Base-by-base conservation (phyloP, 2,113 vertebrate species). In the Thinocorus orbignyianus region DNA sequence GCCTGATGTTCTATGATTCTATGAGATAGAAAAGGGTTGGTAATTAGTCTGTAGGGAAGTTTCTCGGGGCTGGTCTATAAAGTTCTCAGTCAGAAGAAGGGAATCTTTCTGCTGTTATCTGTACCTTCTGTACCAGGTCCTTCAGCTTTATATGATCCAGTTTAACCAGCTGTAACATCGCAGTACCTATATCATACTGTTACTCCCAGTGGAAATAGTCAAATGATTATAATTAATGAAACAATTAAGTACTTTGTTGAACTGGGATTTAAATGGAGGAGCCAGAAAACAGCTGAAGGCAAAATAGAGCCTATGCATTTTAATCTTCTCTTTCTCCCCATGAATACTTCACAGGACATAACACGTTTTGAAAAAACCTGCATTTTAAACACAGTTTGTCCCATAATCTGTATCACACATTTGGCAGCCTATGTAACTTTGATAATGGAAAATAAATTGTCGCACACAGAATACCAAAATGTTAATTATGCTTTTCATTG, bases 401-500 rank as follows among this genome's bases (percentile, higher is more conserved):
- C 54, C 65, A 72, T 89, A 74, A 84, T 93, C 86, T 58, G 41
- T 25, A 54, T 88, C 82, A 71, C 14, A 37, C 31, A 64, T 92
- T 88, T 87, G 81, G 68, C 61, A 92, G 70, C 31, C 69, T 58
- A 84, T 30, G 37, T 44, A 81, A 81, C 39, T 90, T 90, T 84
- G 86, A 82, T 85, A 91, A 87, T 65, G 48, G 77, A 91, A 95
- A 92, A 93, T 46, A 94, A 65, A 86, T 89, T 49, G 60, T 51
- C 1, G 1, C 16, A 51, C 41, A 86, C 23, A 46, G 85, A 91
- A 91, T 72, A 93, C 51, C 17, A 54, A 86, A 91, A 92, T 57
- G 49, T 93, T 95, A 92, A 94, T 95, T 96, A 92, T 39, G 20
- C 19, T 92, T 94, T 86, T 81, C 41, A 70, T 62, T 83, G 58